Conservation (phyloP, 2,888 invertebrate genomes). For the Aleiodes alternator region DNA sequence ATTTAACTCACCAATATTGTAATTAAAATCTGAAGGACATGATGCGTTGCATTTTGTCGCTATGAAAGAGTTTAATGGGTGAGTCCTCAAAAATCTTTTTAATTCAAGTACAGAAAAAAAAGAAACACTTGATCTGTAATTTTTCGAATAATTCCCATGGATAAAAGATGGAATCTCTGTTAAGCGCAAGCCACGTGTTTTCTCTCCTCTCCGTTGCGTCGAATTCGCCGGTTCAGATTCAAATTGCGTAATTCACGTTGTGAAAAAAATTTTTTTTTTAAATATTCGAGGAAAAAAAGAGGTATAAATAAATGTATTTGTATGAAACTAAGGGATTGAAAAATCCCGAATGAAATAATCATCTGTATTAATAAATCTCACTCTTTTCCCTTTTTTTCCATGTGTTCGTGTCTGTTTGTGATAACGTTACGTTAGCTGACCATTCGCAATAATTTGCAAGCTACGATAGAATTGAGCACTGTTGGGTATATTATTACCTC, state of each 20-base stretch:
- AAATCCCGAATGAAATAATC: background rate
- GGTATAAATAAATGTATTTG: too few species aligned
- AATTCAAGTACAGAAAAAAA: background rate
- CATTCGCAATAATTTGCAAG: too few species aligned
- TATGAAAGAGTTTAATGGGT: slow-evolving; percentile 65
- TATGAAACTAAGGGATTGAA: background rate
- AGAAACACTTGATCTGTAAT: background rate
- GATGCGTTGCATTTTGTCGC: slow-evolving; percentile 50
- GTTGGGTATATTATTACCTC: too few species aligned
- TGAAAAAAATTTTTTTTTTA: background rate
- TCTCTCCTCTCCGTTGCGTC: background rate
- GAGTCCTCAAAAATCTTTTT: slow-evolving; percentile 53
- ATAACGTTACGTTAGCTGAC: too few species aligned
- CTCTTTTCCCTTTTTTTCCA: background rate
- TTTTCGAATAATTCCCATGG: background rate
- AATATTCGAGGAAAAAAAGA: too few species aligned
- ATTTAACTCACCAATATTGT: background rate
- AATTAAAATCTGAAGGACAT: slow-evolving; percentile 10
- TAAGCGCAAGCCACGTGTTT: slow-evolving; percentile 1
- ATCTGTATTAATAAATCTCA: background rate
- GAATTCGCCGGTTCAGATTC: background rate
- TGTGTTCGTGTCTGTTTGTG: too few species aligned
- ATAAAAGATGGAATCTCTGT: background rate
- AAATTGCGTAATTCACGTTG: too few species aligned
- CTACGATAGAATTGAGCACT: too few species aligned